Base-by-base conservation (phyloP, 2,888 invertebrate genomes). In the Beris morrisii region DNA sequence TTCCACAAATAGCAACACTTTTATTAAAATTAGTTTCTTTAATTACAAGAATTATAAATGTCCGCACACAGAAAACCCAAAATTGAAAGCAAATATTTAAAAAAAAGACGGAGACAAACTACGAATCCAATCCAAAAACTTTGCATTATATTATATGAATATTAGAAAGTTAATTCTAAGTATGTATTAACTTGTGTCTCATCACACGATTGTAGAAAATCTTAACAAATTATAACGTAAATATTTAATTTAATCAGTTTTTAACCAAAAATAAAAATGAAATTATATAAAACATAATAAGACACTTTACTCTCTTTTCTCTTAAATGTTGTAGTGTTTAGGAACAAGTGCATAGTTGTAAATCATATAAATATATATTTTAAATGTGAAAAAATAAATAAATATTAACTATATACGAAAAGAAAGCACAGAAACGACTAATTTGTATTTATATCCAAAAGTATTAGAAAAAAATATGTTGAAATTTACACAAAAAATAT, bases 301-400 rank as follows among this genome's bases (percentile, higher is more conserved):
- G 53, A 28, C 11, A n/a, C 5, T 61, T 61, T 50, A 50, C 61
- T 61, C 61, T 52, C 38, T 59, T 52, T 61, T 61, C 61, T 61
- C 61, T 50, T 61, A 61, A 52, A 43, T 61, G 50, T 61, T 61
- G 61, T 61, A 50, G 50, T 43, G 22, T 50, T 50, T 32, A 32
- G 11, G 6, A 45, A 31, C 46, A 46, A 61, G 32, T 50, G 22
- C 50, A 45, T 61, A 61, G 32, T 52, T 61, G n/a, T 52, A 61
- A 46, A 61, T 61, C 38, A 38, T 38, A 38, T 38, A 38, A 1
- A 44, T 50, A 38, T 52, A 61, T 32, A 61, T 9, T 28, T 50
- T 32, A 53, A 53, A 5, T 53, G 30, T 53, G 11, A 52, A 12
- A 52, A 38, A 38, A 5, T 22, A 12, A 52, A 38, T 7, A 38